Conservation (phyloP, 2,888 invertebrate genomes). For the Caenorhabditis doughertyi region DNA sequence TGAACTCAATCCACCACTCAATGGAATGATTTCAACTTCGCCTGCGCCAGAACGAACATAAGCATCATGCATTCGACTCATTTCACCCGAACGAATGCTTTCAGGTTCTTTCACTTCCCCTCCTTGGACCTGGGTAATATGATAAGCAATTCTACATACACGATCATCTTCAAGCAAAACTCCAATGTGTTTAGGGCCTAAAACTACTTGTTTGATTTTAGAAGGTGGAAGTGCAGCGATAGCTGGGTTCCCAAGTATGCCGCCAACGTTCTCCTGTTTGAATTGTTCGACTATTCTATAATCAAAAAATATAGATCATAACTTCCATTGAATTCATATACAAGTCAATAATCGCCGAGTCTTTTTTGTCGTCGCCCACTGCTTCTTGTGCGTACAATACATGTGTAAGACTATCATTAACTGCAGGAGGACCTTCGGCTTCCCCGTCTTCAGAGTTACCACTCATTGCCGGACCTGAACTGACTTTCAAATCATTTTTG, state of each 20-base stretch:
- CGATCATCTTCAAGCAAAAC: constrained; percentile 69
- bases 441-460: constrained; percentile 32
- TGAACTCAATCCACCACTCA: constrained; percentile 52
- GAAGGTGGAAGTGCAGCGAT: constrained; percentile 42
- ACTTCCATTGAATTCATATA: not conserved
- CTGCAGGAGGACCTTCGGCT: not conserved
- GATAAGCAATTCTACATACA: constrained; percentile 42
- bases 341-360: constrained; percentile 51
- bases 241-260: constrained; percentile 1
- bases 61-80: constrained; percentile 14
- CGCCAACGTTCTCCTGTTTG: constrained; percentile 44
- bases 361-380: constrained; percentile 51
- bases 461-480: constrained; percentile 50
- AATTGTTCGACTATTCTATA: constrained; percentile 53
- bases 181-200: constrained; percentile 75
- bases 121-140: constrained; percentile 23
- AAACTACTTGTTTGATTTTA: constrained; percentile 71
- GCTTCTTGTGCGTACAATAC: constrained; percentile 57
- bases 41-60: constrained; percentile 28
- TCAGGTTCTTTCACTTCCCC: constrained; percentile 47
- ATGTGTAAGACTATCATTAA: constrained; percentile 43
- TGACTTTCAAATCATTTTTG: not conserved
- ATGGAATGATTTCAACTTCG: constrained; percentile 52
- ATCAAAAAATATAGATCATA: not conserved
- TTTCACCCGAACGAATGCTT: not conserved